Evolutionary conservation across 2,113 vertebrate species (phyloP), one percentile per base, ranked within the genome.

Genomic region (Gavialis gangeticus): DNA sequence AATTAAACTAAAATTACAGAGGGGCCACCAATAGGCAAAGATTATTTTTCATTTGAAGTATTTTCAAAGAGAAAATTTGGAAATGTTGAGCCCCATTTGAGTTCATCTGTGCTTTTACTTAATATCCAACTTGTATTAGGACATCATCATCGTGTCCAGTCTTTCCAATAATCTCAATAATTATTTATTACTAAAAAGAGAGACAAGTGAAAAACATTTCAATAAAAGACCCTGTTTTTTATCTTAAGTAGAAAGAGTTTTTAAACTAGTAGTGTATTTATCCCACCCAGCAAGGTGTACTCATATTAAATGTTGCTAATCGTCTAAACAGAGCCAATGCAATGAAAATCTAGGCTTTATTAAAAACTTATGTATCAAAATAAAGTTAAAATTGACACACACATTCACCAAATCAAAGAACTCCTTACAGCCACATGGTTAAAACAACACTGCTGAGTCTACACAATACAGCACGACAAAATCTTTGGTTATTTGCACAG

Each of bases 1-100:
- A 87, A 37, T 16, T 94, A 63, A 84, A 83, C 66, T 77, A 90
- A 92, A 93, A 88, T 2, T 57, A 75, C 46, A n/a, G 58, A 90
- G 67, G 54, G 19, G 63, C 78, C 78, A 77, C 46, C 90, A 85
- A n/a, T 86, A 75, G n/a, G 92, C 69, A 60, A 81, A 93, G 34
- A 22, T 84, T 79, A 69, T 75, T 27, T 92, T 95, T 92, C 85
- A 12, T 82, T 93, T 94, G 84, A 28, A 96, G 19, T 25, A 17
- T 91, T 94, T 82, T 30, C 62, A 90, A 93, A 96, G 91, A 24
- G 12, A 19, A 69, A 89, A 77, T 79, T 94, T 62, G 28, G 84
- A 95, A 78, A 56, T 85, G 10, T 62, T 82, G 92, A 96, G 97
- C 96, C 96, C 95, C 95, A 10, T 92, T 58, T 89, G 75, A 90